phyloP scores from a whole-genome alignment of 2,113 vertebrate genomes.

The Mormyrus lacerda region DNA sequence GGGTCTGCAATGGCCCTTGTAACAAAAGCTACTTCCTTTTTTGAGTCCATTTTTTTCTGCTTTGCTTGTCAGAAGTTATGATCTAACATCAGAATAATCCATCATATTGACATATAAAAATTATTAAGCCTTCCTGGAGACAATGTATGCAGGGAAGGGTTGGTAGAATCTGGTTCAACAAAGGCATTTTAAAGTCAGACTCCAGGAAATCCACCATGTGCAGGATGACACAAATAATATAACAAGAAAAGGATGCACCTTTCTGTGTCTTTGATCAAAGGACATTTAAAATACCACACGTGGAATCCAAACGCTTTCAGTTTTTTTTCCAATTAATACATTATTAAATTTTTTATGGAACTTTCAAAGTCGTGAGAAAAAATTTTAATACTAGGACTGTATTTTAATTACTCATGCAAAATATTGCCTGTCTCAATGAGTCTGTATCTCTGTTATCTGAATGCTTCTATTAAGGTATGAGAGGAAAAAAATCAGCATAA shows the following conservation, averaged over 20 bases:
- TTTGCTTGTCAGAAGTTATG: constrained; percentile 59
- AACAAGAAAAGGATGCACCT: neutral
- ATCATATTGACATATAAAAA: constrained; percentile 63
- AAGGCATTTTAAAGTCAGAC: constrained; percentile 59
- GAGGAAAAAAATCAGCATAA: neutral
- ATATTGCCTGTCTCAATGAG: neutral
- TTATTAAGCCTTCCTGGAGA: constrained; percentile 53
- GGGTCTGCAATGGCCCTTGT: constrained; percentile 48
- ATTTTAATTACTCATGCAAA: neutral
- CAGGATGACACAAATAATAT: constrained; percentile 13
- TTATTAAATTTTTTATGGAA: neutral
- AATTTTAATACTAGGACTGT: neutral
- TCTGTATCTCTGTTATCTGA: neutral
- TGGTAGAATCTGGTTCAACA: constrained; percentile 52
- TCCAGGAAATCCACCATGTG: constrained; percentile 40
- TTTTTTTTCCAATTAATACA: neutral
- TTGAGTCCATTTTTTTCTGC: constrained; percentile 29
- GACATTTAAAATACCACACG: neutral
- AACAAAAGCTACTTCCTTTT: constrained; percentile 50
- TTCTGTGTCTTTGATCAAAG: neutral
- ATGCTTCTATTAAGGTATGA: neutral
- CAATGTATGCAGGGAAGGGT: constrained; percentile 51
- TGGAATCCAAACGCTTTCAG: neutral
- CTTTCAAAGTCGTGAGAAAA: neutral
- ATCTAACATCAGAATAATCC: constrained; percentile 63